These are phyloP conservation scores for Brenthis ino DNA, from an alignment of 2,888 invertebrate species.

Conservation along the genomic window DNA sequence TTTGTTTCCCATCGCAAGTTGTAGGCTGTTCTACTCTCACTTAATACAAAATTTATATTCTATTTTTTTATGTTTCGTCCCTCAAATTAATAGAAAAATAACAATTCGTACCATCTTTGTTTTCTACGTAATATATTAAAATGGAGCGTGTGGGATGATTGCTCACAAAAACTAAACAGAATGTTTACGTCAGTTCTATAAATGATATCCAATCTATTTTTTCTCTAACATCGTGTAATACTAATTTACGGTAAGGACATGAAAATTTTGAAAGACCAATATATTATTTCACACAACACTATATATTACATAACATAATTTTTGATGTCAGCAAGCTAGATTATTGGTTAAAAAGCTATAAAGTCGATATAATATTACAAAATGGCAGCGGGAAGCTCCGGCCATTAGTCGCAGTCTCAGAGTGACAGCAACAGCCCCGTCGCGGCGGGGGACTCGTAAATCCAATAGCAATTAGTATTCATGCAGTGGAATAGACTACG, in stretches of 20 bases:
- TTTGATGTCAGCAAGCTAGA: neutral
- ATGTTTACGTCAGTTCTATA: too few species aligned
- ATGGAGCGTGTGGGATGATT: too few species aligned
- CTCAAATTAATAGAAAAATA: too few species aligned
- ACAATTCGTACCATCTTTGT: too few species aligned
- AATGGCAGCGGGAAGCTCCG: slow-evolving; percentile 15
- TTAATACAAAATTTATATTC: too few species aligned
- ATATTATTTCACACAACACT: neutral
- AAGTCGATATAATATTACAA: slow-evolving; percentile 9
- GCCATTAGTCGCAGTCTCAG: slow-evolving; percentile 27
- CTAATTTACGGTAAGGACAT: too few species aligned
- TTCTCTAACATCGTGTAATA: too few species aligned
- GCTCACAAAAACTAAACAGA: too few species aligned
- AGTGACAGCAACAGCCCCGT: slow-evolving; percentile 29
- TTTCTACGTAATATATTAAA: too few species aligned
- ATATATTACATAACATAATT: neutral
- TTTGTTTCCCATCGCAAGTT: neutral
- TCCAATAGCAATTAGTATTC: slow-evolving; percentile 38
- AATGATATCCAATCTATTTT: too few species aligned
- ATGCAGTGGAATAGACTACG: slow-evolving; percentile 26
- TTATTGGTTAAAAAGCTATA: slow-evolving; percentile 1
- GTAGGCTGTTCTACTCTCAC: neutral
- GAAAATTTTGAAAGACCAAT: too few species aligned
- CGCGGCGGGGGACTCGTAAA: slow-evolving; percentile 30
- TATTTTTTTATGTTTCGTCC: too few species aligned